Percentiles rank a stretch among this genome's conserved stretches.
These are phyloP conservation scores for Formica exsecta DNA, from an alignment of 1,140 invertebrate species.

Conservation along the genomic window DNA sequence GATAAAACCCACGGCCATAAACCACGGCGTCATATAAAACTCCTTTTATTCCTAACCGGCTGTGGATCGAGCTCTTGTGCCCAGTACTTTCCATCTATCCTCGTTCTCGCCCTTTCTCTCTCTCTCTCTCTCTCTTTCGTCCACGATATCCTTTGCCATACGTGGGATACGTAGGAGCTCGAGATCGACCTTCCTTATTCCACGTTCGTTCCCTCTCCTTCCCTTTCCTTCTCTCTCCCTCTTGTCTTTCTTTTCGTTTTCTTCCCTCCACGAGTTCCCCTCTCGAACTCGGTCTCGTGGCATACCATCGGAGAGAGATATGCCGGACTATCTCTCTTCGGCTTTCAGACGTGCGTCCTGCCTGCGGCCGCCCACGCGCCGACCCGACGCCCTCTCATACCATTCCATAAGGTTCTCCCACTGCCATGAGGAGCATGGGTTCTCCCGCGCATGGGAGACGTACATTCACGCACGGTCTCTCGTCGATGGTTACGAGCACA, in stretches of 20 bases:
- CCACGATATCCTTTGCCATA: constrained; percentile 75
- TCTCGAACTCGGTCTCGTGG: constrained; percentile 71
- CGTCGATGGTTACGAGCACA: constrained; percentile 56
- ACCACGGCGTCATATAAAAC: constrained; percentile 84
- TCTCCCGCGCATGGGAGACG: constrained; percentile 65
- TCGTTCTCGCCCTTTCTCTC: background rate
- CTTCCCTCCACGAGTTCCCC: constrained; percentile 39
- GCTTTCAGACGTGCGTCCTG: constrained; percentile 84
- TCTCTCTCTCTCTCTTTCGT: background rate
- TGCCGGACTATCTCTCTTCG: constrained; percentile 64
- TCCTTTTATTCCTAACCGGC: constrained; percentile 79
- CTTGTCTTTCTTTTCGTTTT: constrained; percentile 58
- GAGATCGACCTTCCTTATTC: constrained; percentile 37
- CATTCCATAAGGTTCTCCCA: constrained; percentile 78
- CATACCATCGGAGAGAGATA: constrained; percentile 59
- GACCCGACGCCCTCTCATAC: constrained; percentile 82
- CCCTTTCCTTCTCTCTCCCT: constrained; percentile 33
- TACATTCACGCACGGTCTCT: constrained; percentile 56
- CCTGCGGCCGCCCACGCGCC: constrained; percentile 87
- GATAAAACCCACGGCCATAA: constrained; percentile 84
- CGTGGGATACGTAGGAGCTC: constrained; percentile 65
- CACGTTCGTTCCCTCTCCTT: constrained; percentile 23
- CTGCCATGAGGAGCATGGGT: constrained; percentile 44
- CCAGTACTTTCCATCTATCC: constrained; percentile 54
- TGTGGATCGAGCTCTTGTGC: constrained; percentile 69